Conservation (phyloP, 2,797 vertebrate species). For the Adrianichthys oophorus region DNA sequence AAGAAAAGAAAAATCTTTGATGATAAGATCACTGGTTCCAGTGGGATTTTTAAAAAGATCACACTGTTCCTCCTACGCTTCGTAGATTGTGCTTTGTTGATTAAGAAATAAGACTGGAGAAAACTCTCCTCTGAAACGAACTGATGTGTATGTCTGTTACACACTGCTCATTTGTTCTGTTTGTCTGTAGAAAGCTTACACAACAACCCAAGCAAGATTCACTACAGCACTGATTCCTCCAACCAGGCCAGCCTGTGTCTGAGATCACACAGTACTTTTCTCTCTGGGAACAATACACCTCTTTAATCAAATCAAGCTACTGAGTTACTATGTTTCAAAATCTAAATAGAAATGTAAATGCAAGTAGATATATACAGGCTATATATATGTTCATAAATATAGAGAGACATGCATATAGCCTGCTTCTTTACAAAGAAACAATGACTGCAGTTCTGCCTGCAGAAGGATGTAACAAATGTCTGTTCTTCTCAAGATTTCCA, state of each 20-base stretch:
- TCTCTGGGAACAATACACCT: slow-evolving; percentile 59
- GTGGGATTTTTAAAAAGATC: slow-evolving; percentile 64
- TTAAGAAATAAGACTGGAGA: slow-evolving; percentile 78
- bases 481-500: slow-evolving; percentile 84
- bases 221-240: slow-evolving; percentile 36
- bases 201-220: slow-evolving; percentile 46
- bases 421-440: slow-evolving; percentile 71
- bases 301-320: slow-evolving; percentile 70
- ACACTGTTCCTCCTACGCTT: slow-evolving; percentile 66
- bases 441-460: slow-evolving; percentile 63
- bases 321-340: slow-evolving; percentile 62
- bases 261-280: slow-evolving; percentile 41
- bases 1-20: slow-evolving; percentile 45
- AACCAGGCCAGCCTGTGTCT: slow-evolving; percentile 54
- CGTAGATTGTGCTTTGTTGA: slow-evolving; percentile 85
- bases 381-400: slow-evolving; percentile 34
- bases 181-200: slow-evolving; percentile 65
- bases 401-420: slow-evolving; percentile 28
- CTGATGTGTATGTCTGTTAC: slow-evolving; percentile 69
- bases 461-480: slow-evolving; percentile 71
- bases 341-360: slow-evolving; percentile 68
- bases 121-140: slow-evolving; percentile 66
- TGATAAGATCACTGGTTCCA: slow-evolving; percentile 72
- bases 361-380: slow-evolving; percentile 63
- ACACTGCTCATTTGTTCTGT: slow-evolving; percentile 58